A percentile compares a stretch with the other conserved stretches of the same genome.
Conservation (phyloP, 2,113 vertebrate species). For the Crotophaga sulcirostris region DNA sequence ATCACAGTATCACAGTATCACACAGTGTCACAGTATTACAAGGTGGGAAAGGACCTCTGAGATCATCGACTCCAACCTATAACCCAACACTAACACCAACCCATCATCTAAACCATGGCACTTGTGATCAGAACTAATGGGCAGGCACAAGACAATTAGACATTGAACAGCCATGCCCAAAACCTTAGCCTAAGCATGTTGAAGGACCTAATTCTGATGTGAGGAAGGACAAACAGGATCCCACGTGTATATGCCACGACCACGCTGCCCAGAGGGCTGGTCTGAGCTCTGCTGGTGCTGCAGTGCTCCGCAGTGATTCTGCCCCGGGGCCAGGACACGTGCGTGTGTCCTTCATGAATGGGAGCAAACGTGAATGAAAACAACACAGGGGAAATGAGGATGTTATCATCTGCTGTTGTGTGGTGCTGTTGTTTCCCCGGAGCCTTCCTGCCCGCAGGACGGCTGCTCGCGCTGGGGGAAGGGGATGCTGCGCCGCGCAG, state of each 20-base stretch:
- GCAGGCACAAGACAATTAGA: accelerated
- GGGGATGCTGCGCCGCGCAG: not conserved
- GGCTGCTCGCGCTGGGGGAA: not conserved
- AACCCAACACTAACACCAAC: no score
- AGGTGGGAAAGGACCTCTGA: no score
- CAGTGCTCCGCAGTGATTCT: not conserved
- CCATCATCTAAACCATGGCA: no score
- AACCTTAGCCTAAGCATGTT: accelerated
- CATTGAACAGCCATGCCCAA: not conserved
- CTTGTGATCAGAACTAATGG: not conserved
- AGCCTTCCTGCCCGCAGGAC: constrained; percentile 4
- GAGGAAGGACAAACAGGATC: not conserved
- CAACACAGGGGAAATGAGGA: not conserved
- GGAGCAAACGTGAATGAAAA: not conserved
- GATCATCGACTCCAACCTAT: no score
- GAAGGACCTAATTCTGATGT: not conserved
- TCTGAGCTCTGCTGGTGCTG: accelerated
- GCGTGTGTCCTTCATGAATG: not conserved
- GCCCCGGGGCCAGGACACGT: not conserved
- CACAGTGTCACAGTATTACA: no score
- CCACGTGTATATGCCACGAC: accelerated
- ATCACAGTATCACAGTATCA: no score
- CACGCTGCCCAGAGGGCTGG: accelerated
- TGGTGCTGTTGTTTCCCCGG: not conserved
- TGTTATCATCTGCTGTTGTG: not conserved